Base-by-base conservation (phyloP, 2,888 invertebrate species). In the Caradrina clavipalpis region DNA sequence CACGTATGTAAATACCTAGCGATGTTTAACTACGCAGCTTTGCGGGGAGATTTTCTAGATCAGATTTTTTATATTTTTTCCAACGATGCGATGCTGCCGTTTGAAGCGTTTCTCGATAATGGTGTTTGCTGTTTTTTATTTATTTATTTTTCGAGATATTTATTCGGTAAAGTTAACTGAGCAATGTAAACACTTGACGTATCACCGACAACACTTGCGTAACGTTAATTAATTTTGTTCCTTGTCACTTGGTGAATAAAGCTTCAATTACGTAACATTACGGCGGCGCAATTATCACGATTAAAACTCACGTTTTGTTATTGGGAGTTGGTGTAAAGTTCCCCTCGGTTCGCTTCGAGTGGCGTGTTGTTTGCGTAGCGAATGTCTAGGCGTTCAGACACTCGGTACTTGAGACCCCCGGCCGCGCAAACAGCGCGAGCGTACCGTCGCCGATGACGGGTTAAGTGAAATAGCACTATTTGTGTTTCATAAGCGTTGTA, bases 51-150 rank as follows among this genome's bases (percentile, higher is more conserved):
- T 84, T 85, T 80, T 79, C 84, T 81, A 83, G 80, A 84, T 81
- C 83, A 80, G 73, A 79, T 79, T 83, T 87, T 84, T 83, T 63
- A 26, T 68, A 68, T 61, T 68, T 84, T 85, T 80, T 75, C 74
- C 78, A 69, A 65, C 76, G 78, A 66, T 73, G 57, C 66, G 76
- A 58, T 78, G 80, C 81, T 86, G 80, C 75, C 76, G 74, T 82
- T 84, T 87, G 78, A 82, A 89, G 86, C 78, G 83, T 85, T 87
- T 85, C 74, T 76, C 86, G 85, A 87, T 89, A 86, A 87, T 87
- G 82, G 84, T 87, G 85, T 86, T 89, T 87, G 78, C 78, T 68
- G 65, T 80, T 68, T 42, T 17, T 15, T 56, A 55, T 65, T 26
- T 56, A 64, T 77, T 63, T 72, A 55, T 76, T 76, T 64, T 49